Percentiles rank a stretch among this genome's conserved stretches.
Conservation (phyloP, 2,113 vertebrate species). For the Mystacornis crossleyi region DNA sequence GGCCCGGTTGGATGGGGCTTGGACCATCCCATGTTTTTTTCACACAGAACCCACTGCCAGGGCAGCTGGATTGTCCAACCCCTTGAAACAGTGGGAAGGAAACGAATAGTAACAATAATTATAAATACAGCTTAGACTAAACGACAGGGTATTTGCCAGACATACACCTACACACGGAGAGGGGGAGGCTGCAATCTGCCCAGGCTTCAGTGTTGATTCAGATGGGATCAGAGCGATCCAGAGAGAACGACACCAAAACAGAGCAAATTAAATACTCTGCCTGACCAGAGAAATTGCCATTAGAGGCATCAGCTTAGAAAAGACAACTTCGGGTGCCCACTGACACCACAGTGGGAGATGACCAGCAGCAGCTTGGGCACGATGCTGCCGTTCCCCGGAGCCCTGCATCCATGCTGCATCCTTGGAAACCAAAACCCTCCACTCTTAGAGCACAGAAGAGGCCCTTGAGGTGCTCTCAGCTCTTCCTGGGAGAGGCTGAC, state of each 20-base stretch:
- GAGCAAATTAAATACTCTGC: neutral
- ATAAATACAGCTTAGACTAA: neutral
- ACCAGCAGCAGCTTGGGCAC: accelerated
- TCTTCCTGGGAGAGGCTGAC: neutral
- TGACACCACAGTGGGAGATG: neutral
- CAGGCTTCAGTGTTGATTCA: accelerated
- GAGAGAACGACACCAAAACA: accelerated
- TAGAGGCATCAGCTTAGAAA: neutral
- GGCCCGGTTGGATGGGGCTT: neutral
- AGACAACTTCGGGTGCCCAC: neutral
- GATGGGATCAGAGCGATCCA: neutral
- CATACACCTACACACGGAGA: accelerated
- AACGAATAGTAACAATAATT: neutral
- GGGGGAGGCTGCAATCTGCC: neutral
- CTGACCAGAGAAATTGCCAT: neutral
- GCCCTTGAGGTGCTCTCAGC: neutral
- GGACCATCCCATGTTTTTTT: accelerated
- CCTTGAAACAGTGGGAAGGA: neutral
- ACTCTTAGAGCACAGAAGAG: neutral
- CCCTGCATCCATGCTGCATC: neutral
- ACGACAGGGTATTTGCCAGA: neutral
- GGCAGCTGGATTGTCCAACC: neutral
- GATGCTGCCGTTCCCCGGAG: accelerated
- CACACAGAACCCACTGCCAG: accelerated
- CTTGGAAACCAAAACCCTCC: neutral